Evolutionary conservation across 2,113 vertebrate genomes (phyloP), one percentile per base, ranked within the genome.

Genomic region (Sarotherodon lohbergeri): DNA sequence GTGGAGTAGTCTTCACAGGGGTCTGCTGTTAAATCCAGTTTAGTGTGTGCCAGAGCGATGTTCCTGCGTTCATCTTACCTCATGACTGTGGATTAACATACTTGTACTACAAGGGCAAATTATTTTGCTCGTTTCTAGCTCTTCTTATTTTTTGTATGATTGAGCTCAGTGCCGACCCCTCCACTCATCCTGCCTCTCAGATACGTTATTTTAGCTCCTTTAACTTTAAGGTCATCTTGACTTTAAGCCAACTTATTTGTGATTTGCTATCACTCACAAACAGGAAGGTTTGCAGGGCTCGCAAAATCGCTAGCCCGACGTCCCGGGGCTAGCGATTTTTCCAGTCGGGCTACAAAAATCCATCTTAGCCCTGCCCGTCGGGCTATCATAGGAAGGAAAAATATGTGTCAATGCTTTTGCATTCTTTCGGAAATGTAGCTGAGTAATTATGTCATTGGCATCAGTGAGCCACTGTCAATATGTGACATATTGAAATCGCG

Each of bases 21-120:
- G 41, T 88, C 83, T 91, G 86, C 22, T 85, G 87, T 83, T 91
- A 82, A 88, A 92, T 86, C 46, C 5, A 76, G 29, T 86, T 86
- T 56, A 81, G 13, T 43, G 78, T 79, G 29, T 63, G 86, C 73
- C 73, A 1, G n/a, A 13, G 19, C 5, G 12, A 27, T 66, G 27
- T 41, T 22, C 22, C n/a, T 59, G 10, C 22, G n/a, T 5, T 48
- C 46, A 3, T 50, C 27, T 32, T 78, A 32, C 16, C 9, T 12
- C 3, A 6, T 50, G 43, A 29, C 5, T 34, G 29, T 32, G 10
- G 14, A 78, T 32, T n/a, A 32, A 52, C 27, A 17, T 13, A 9
- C 46, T 52, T n/a, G 6, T 13, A 32, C 27, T n/a, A 4, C 46
- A 32, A 78, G 16, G 27, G 7, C 22, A 50, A 50, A 27, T 48